Evolutionary conservation across 2,113 vertebrate genomes (phyloP), one percentile per base, ranked within the genome.

Genomic region (Vanacampus margaritifer): DNA sequence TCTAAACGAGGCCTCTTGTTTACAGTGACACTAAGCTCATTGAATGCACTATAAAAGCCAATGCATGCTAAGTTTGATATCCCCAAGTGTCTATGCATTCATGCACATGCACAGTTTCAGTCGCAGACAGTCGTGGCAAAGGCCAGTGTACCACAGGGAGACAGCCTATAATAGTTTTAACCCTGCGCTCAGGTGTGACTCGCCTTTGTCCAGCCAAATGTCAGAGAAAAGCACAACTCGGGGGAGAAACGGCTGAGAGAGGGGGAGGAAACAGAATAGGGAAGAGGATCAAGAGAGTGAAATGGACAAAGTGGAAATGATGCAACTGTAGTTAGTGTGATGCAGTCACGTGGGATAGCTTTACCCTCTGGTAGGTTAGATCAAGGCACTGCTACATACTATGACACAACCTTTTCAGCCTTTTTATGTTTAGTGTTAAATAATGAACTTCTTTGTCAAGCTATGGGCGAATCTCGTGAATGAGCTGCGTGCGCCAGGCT

Each of bases 201-300:
- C 65, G 79, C 90, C 88, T 92, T 92, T 93, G 91, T 92, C 89
- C 89, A 78, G 90, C 75, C 81, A 93, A 93, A 93, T 93, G 92
- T 91, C 92, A 93, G 81, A 84, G 86, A 89, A 88, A 91, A 87
- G 90, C 88, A 83, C 73, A 83, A 80, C 89, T 86, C 89, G 37
- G 56, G 90, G 84, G 66, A 65, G 58, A 61, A 68, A 66, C 58
- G 58, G 51, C 3, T 43, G 78, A 74, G 68, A 74, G 68, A 46
- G 59, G 69, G 50, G 51, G 75, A 65, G 32, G 58, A 16, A 54
- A 59, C 35, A 3, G 39, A 46, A 57, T 37, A 37, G 60, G 76
- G 70, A 35, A 28, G 26, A 45, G 68, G 68, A 75, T 78, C 50
- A 80, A 74, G 62, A 69, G 72, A 74, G 65, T 24, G 50, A 69